Base-by-base conservation (phyloP, 2,797 vertebrate species). In the Brachymystax lenok region DNA sequence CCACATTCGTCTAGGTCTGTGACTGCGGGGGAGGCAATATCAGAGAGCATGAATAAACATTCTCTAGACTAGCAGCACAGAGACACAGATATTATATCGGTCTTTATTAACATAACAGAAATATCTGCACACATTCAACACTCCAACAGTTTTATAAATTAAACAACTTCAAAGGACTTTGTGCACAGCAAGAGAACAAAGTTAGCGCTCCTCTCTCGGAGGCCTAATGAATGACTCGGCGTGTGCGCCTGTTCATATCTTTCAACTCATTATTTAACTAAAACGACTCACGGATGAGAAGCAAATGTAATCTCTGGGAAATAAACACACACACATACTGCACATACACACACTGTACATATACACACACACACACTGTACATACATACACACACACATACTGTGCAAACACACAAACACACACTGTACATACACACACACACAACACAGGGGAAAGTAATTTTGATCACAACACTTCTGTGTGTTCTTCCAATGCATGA, bases 1-100 rank as follows among this genome's bases (percentile, higher is more conserved):
- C 85, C 81, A n/a, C 83, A 80, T 87, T 80, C 79, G 77, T 85
- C 83, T 80, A 83, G 74, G 84, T 81, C 82, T 75, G 85, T 83
- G 56, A 83, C 87, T 84, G 82, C 77, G 75, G 77, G 74, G 74
- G 75, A 78, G 69, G 77, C 77, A 80, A 87, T 77, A 83, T 80
- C 82, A 85, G 19, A 81, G 63, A 74, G 61, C 30, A 70, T 78
- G 59, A 89, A 79, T 72, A 78, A 81, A 77, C 75, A 69, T 71
- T 70, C 10, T 56, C 35, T 46, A 46, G 40, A 13, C 40, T 56
- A 19, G 4, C 14, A 16, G 19, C 52, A 56, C 17, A 19, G 19
- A 56, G 52, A 56, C 52, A 56, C 6, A 69, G 27, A 33, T 69
- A 28, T 73, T 33, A 78, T 77, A 75, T 73, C 80, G 66, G 75